Evolutionary conservation across 2,888 invertebrate species (phyloP).

Genomic region (Nowickia ferox): DNA sequence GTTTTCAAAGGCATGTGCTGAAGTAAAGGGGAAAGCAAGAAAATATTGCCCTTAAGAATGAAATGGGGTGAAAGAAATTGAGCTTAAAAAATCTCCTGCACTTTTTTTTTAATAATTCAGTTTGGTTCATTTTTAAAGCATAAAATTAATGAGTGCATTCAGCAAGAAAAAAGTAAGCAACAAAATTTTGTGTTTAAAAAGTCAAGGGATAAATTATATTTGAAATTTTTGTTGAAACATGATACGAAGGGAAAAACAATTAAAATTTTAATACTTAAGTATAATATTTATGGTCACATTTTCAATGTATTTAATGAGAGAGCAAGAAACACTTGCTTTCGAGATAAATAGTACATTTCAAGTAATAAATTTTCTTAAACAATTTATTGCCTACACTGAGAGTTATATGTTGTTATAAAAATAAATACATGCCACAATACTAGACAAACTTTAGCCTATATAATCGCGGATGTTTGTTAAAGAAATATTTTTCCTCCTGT

Average conservation of each 20-base stretch:
- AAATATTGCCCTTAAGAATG: conserved; percentile 56
- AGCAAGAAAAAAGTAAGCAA: neutral
- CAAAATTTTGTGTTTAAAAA: conserved; percentile 21
- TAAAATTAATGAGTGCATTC: conserved; percentile 36
- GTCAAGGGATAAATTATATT: conserved; percentile 27
- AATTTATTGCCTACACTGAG: neutral
- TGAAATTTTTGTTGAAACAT: conserved; percentile 8
- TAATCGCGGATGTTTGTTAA: too few species aligned
- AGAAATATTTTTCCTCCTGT: too few species aligned
- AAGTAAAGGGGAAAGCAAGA: conserved; percentile 1
- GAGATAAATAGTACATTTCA: neutral
- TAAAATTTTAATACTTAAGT: conserved; percentile 4
- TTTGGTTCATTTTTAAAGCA: conserved; percentile 24
- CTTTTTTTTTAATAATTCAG: neutral
- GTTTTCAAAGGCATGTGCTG: conserved; percentile 12
- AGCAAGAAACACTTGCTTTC: neutral
- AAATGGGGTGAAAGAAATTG: conserved; percentile 65
- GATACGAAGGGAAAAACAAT: conserved; percentile 30
- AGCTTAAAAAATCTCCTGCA: conserved; percentile 1
- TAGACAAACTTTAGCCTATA: neutral
- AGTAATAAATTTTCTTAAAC: conserved; percentile 4
- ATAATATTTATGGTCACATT: conserved; percentile 21
- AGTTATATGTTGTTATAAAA: neutral
- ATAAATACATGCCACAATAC: neutral
- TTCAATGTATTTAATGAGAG: neutral